Percentiles rank a stretch among this genome's conserved stretches.
Conservation (phyloP, 2,888 invertebrate species). For the Patella caerulea region DNA sequence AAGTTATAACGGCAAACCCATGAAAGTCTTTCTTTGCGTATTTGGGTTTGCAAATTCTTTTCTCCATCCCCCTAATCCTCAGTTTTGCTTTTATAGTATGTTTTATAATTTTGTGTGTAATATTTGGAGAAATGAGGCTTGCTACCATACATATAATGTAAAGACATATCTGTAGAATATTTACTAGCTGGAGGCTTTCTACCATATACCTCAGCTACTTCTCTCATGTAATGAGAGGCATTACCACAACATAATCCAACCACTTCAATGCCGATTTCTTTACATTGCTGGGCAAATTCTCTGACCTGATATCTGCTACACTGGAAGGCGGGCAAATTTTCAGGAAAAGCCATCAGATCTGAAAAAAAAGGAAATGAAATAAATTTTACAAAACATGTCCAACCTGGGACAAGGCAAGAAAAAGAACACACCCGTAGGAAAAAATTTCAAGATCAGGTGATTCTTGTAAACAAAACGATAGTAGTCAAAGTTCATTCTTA, state of each 20-base stretch:
- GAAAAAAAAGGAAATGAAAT: constrained; percentile 30
- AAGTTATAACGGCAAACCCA: too few species aligned
- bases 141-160: constrained; percentile 4
- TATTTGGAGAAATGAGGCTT: not conserved
- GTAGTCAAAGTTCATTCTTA: too few species aligned
- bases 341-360: constrained; percentile 55
- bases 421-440: too few species aligned
- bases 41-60: too few species aligned
- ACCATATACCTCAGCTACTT: constrained; percentile 56
- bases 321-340: constrained; percentile 45
- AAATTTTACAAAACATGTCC: too few species aligned
- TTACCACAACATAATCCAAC: constrained; percentile 67
- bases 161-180: constrained; percentile 50
- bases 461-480: too few species aligned
- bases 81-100: not conserved
- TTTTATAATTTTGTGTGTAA: not conserved
- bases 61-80: not conserved
- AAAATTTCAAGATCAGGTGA: too few species aligned
- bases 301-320: constrained; percentile 52
- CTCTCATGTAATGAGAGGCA: constrained; percentile 51
- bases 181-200: constrained; percentile 50
- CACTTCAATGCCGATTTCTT: constrained; percentile 57
- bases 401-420: too few species aligned
- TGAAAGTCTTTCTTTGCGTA: too few species aligned
- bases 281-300: constrained; percentile 53